phyloP scores from a whole-genome alignment of 1,140 invertebrate species.

The Dreissena rostriformis region DNA sequence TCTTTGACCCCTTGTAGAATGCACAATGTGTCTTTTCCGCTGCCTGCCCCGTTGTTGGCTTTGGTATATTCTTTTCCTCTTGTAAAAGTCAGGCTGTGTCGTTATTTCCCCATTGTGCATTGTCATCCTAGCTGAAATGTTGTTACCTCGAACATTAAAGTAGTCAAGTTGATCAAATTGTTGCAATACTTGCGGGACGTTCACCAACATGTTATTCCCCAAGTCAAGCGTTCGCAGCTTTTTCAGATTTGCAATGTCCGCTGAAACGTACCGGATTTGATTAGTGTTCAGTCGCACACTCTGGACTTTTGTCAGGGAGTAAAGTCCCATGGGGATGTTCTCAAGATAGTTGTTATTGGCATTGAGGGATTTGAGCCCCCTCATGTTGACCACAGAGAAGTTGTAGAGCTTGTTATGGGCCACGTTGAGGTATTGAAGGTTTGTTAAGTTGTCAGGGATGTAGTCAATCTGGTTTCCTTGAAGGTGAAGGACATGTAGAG shows the following conservation, averaged over 20 bases:
- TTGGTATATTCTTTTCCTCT: constrained; percentile 40
- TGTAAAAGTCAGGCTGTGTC: constrained; percentile 13
- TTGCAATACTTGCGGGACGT: constrained; percentile 71
- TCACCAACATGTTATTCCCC: constrained; percentile 71
- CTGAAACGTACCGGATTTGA: constrained; percentile 68
- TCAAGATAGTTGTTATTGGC: constrained; percentile 74
- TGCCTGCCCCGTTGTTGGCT: constrained; percentile 20
- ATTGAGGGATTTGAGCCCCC: constrained; percentile 69
- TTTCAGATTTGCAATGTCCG: constrained; percentile 73
- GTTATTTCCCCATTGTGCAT: constrained; percentile 47
- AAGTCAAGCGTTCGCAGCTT: constrained; percentile 74
- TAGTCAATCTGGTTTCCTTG: constrained; percentile 71
- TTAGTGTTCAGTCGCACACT: constrained; percentile 72
- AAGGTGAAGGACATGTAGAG: constrained; percentile 71
- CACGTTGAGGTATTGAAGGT: constrained; percentile 74
- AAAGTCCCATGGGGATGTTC: constrained; percentile 72
- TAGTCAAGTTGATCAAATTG: constrained; percentile 70
- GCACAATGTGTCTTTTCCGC: background rate
- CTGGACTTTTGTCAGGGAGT: constrained; percentile 66
- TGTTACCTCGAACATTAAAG: constrained; percentile 74
- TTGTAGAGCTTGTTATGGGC: constrained; percentile 71
- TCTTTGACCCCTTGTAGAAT: background rate
- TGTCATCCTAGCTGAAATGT: constrained; percentile 46
- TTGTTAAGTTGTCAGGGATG: constrained; percentile 66
- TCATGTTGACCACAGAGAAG: constrained; percentile 73